Conservation (phyloP, 2,888 invertebrate species). For the Acrobasis consociella region DNA sequence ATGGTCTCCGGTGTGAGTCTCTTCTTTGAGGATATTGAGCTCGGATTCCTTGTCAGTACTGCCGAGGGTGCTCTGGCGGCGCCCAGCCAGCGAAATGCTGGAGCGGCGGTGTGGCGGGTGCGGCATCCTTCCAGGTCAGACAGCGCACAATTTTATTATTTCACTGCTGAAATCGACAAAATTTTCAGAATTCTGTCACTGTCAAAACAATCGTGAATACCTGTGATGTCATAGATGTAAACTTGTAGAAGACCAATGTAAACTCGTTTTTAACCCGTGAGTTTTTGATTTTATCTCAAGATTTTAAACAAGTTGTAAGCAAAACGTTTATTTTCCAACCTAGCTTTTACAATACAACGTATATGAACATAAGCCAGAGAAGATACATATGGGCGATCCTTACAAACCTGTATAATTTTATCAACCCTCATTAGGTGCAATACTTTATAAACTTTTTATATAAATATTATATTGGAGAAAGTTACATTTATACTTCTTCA, state of each 20-base stretch:
- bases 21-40: slow-evolving; percentile 62
- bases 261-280: not conserved
- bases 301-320: too few relatives aligned
- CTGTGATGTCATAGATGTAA: not conserved
- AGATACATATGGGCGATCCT: too few relatives aligned
- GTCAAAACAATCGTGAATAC: not conserved
- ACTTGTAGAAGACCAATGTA: not conserved
- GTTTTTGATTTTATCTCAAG: too few relatives aligned
- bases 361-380: too few relatives aligned
- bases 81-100: slow-evolving; percentile 45
- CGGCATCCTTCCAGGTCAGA: not conserved
- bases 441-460: too few relatives aligned
- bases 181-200: not conserved
- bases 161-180: not conserved
- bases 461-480: too few relatives aligned
- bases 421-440: too few relatives aligned
- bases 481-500: too few relatives aligned
- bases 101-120: slow-evolving; percentile 41
- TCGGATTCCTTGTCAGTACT: slow-evolving; percentile 41
- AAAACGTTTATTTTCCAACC: too few relatives aligned
- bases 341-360: too few relatives aligned
- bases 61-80: slow-evolving; percentile 41
- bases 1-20: slow-evolving; percentile 69
- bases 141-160: not conserved
- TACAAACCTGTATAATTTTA: too few relatives aligned